Base-by-base conservation (phyloP, 2,113 vertebrate genomes). In the Petroica traversi region DNA sequence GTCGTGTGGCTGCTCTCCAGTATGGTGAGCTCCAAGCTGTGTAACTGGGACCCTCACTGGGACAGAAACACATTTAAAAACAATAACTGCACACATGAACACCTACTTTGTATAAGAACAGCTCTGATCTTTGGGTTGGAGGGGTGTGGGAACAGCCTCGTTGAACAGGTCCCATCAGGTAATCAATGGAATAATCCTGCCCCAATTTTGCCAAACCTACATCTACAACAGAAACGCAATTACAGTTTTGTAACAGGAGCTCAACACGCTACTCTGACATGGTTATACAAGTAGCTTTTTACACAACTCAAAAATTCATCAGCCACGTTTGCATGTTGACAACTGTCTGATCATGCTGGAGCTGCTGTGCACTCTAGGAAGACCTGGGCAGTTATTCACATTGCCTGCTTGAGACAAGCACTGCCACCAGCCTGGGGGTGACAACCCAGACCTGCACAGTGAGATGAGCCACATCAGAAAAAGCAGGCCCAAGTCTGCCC, bases 141-240 rank as follows among this genome's bases (percentile, higher is more conserved):
- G 23, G 25, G 16, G 54, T 85, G 75, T 80, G 58, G n/a, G 72
- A 97, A 92, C 25, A 25, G 49, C 28, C 68, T 62, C 0, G 1
- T 43, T 31, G 14, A 77, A 89, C 64, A 86, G 79, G 86, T 82
- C 77, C 45, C 77, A 82, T 81, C 89, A 85, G 69, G 92, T 95
- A 78, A 94, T 89, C 86, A 43, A 85, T 78, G 59, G 66, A 85
- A 82, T 69, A 76, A 95, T 46, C 90, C 84, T 89, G 92, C 81
- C 85, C 87, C 62, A 68, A 7, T 82, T 94, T 93, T 91, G 74
- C 85, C 85, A 85, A 90, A 74, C 63, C 62, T 55, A 62, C 40
- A 67, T 79, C 69, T 72, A 72, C 62, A 88, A 40, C 24, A 89
- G 85, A 72, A 92, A 79, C 0, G 22, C 40, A 93, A 83, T 85